Evolutionary conservation across 2,797 vertebrate species (phyloP).

Genomic region (Balearica regulorum): DNA sequence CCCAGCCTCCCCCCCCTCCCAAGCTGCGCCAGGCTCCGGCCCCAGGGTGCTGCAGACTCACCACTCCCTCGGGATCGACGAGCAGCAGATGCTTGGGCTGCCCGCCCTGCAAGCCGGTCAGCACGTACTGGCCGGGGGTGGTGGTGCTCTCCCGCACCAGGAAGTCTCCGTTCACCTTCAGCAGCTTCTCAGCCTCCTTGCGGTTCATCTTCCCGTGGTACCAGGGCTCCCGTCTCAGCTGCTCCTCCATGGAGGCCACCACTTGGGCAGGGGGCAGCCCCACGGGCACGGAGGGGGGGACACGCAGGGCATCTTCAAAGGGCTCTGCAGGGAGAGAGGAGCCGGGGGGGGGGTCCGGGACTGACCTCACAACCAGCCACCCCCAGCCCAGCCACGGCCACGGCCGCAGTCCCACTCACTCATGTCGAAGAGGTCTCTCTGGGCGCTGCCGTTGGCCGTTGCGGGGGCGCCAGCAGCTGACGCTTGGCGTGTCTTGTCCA

Average conservation of each 20-base stretch:
- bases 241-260: constrained; percentile 87
- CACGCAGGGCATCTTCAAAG: constrained; percentile 91
- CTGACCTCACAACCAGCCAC: fast-evolving
- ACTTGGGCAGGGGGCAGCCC: constrained; percentile 55
- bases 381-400: background rate
- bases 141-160: constrained; percentile 94
- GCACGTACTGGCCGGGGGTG: constrained; percentile 93
- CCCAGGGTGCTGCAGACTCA: constrained; percentile 66
- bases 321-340: constrained; percentile 79
- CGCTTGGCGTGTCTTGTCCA: constrained; percentile 83
- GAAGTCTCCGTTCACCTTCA: constrained; percentile 92
- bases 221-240: constrained; percentile 90
- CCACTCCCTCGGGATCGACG: constrained; percentile 97
- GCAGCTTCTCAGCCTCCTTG: constrained; percentile 88
- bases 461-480: background rate
- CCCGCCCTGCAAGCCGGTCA: constrained; percentile 92
- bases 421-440: constrained; percentile 96
- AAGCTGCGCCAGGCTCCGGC: background rate
- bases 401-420: constrained; percentile 77
- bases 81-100: constrained; percentile 95
- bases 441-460: constrained; percentile 75
- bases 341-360: fast-evolving
- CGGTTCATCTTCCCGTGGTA: constrained; percentile 93
- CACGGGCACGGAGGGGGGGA: background rate
- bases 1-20: no score